Conservation (phyloP, 2,797 vertebrate species). For the Perdix hodgsoniae region DNA sequence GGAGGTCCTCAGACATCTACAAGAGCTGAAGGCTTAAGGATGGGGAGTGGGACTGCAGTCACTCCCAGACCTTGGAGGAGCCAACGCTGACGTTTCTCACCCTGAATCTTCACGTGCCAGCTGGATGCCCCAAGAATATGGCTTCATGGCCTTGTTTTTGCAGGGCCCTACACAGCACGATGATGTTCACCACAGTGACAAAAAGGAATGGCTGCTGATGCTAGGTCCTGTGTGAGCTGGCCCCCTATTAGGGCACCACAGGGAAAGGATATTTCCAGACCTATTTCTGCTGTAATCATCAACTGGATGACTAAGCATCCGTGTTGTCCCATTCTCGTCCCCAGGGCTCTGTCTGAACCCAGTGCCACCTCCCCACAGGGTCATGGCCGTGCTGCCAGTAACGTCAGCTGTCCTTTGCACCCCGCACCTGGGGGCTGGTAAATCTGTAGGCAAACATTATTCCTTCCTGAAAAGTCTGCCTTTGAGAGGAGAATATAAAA, state of each 20-base stretch:
- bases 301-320: background rate
- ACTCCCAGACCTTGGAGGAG: background rate
- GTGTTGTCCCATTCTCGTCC: background rate
- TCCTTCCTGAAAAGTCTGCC: constrained; percentile 63
- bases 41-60: background rate
- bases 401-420: constrained; percentile 10
- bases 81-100: background rate
- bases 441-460: constrained; percentile 66
- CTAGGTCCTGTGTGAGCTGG: background rate
- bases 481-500: constrained; percentile 25
- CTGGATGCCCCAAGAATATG: background rate
- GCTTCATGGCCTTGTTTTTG: background rate
- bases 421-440: constrained; percentile 35
- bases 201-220: background rate
- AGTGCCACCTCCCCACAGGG: background rate
- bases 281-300: background rate
- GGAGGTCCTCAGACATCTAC: background rate
- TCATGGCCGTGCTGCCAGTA: accelerated
- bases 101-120: accelerated
- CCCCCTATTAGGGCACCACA: background rate
- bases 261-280: background rate
- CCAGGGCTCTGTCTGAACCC: background rate
- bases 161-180: background rate
- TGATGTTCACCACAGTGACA: background rate
- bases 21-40: background rate